phyloP scores from a whole-genome alignment of 2,113 vertebrate genomes.

The Phyllopteryx taeniolatus region DNA sequence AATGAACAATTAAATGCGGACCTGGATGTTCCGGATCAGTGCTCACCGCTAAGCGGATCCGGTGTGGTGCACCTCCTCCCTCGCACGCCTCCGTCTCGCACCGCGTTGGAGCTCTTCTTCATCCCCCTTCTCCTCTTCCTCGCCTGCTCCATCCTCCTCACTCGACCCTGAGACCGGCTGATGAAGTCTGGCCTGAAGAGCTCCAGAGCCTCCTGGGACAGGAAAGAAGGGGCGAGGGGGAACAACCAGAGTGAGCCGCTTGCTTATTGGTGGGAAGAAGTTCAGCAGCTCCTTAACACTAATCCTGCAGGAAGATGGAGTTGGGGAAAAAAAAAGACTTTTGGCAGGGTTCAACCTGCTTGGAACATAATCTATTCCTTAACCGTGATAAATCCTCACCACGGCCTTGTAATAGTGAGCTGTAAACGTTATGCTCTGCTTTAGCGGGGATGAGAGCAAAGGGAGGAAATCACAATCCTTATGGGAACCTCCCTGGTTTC shows the following conservation, averaged over 20 bases:
- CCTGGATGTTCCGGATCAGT: background rate
- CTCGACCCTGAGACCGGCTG: conserved; percentile 80
- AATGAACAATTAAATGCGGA: background rate
- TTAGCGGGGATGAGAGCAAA: conserved; percentile 38
- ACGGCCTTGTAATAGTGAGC: conserved; percentile 32
- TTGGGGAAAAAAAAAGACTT: conserved; percentile 2
- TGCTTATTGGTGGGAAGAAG: conserved; percentile 28
- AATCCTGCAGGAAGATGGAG: conserved; percentile 34
- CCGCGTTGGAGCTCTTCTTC: conserved; percentile 49
- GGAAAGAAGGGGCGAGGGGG: conserved; percentile 2
- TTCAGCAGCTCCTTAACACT: conserved; percentile 31
- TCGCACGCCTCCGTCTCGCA: conserved; percentile 38
- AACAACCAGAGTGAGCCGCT: conserved; percentile 31
- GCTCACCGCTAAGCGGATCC: conserved; percentile 86
- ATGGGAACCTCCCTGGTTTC: conserved; percentile 20
- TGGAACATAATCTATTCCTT: conserved; percentile 47
- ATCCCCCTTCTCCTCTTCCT: conserved; percentile 77
- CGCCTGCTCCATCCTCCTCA: conserved; percentile 77
- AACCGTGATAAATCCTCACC: conserved; percentile 51
- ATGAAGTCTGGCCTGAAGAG: conserved; percentile 85
- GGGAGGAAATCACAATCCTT: conserved; percentile 28
- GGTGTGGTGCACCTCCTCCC: conserved; percentile 83
- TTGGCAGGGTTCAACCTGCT: conserved; percentile 31
- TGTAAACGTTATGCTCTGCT: conserved; percentile 38
- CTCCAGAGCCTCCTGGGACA: conserved; percentile 83